Base-by-base conservation (phyloP, 1,140 invertebrate genomes). In the Drosophila trapezifrons region DNA sequence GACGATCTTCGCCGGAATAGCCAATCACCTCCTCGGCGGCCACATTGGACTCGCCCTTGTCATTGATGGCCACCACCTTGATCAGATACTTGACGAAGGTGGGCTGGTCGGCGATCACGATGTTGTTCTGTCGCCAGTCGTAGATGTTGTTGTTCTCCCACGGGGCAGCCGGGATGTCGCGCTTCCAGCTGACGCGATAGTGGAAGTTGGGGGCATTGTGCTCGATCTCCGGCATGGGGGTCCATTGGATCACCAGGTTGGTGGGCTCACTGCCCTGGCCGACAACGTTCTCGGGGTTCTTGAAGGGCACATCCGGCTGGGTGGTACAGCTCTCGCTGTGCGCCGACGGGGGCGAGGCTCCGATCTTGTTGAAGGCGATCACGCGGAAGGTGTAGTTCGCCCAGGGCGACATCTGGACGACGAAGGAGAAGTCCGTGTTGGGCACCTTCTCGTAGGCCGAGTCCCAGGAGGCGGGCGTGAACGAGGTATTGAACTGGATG, bases 331-430 rank as follows among this genome's bases (percentile, higher is more conserved):
- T 93, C 8, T 94, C 93, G 13, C 96, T 96, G 92, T 97, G 95
- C 49, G 93, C 67, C 70, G 98, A 99, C 0, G 98, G 97, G 32
- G 94, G 83, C 27, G 98, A 99, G 7, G 95, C 94, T 0, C 98
- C 98, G 80, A 99, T 97, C 93, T 97, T 98, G 92, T 99, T 99
- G 90, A 94, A 95, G 0, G 98, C 98, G 59, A 98, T 94, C 5
- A 99, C 97, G 40, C 98, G 94, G 94, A 99, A 99, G 0, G 98
- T 99, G 90, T 99, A 99, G 92, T 99, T 99, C 1, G 97, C 95
- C 96, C 97, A 99, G 0, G 98, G 98, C 47, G 95, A 96, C 94
- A 99, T 95, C 40, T 94, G 93, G 3, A 97, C 94, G 2, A 94
- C 94, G 80, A 96, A 97, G 2, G 95, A 95, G 57, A 94, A 95